Conservation (phyloP, 2,113 vertebrate species). For the Piaya cayana region DNA sequence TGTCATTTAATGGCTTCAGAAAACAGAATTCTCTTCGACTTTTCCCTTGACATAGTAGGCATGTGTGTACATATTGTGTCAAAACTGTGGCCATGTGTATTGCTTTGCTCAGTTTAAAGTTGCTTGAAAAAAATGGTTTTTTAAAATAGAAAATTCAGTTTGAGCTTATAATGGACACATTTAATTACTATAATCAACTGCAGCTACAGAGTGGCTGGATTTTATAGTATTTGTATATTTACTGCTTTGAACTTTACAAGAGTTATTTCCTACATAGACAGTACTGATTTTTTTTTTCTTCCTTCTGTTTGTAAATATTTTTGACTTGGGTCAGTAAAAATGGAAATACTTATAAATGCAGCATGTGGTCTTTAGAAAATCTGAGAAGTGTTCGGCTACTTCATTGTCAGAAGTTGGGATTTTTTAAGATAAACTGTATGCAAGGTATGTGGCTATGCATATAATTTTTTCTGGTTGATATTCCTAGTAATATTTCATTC, state of each 20-base stretch:
- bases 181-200: slow-evolving; percentile 14
- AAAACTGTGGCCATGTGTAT: not conserved
- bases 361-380: not conserved
- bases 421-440: not conserved
- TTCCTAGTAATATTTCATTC: not conserved
- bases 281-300: not conserved
- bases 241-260: slow-evolving; percentile 12
- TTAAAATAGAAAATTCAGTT: not conserved
- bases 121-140: not conserved
- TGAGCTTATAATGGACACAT: not conserved
- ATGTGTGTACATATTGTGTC: not conserved
- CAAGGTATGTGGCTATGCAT: not conserved
- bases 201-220: not conserved
- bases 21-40: not conserved
- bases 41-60: not conserved
- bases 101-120: not conserved
- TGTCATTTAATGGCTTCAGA: not conserved
- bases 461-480: not conserved
- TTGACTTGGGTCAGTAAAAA: not conserved
- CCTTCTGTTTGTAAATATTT: not conserved
- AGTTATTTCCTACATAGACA: not conserved
- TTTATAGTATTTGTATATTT: slow-evolving; percentile 22
- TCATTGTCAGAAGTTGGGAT: not conserved
- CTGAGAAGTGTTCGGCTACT: not conserved
- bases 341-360: not conserved